Conservation (phyloP, 2,113 vertebrate species). For the Petaurus breviceps region DNA sequence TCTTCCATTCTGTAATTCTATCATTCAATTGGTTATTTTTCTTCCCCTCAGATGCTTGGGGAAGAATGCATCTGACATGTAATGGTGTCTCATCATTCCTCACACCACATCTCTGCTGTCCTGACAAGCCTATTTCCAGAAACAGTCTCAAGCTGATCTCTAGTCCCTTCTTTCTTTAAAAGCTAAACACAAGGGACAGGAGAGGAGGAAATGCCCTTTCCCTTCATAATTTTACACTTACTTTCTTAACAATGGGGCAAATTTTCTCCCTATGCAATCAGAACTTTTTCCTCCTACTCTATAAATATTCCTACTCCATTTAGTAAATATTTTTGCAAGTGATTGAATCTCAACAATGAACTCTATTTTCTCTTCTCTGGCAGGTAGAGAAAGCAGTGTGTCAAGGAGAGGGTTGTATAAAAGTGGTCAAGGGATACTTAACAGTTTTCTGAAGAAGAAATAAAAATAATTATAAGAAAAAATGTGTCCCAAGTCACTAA, state of each 20-base stretch:
- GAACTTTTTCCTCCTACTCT: background rate
- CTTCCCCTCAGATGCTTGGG: background rate
- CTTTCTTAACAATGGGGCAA: background rate
- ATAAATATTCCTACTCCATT: background rate
- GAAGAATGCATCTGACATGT: background rate
- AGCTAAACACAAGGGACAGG: background rate
- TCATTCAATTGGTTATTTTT: background rate
- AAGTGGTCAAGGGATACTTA: background rate
- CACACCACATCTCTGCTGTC: background rate
- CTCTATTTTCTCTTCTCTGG: background rate
- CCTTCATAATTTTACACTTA: background rate
- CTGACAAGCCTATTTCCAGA: background rate
- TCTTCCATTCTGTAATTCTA: background rate
- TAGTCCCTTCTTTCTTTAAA: background rate
- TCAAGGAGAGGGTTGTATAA: background rate
- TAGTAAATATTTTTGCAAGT: background rate
- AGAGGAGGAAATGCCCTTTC: background rate
- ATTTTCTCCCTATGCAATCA: background rate
- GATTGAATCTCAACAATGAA: background rate
- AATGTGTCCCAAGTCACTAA: background rate
- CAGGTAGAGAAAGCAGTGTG: background rate
- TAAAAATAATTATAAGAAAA: background rate
- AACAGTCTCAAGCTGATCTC: background rate
- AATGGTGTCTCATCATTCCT: background rate
- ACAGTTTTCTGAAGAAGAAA: background rate